Percentiles rank a stretch among this genome's conserved stretches.
Conservation (phyloP, 2,113 vertebrate genomes). For the Bothrops jararaca region DNA sequence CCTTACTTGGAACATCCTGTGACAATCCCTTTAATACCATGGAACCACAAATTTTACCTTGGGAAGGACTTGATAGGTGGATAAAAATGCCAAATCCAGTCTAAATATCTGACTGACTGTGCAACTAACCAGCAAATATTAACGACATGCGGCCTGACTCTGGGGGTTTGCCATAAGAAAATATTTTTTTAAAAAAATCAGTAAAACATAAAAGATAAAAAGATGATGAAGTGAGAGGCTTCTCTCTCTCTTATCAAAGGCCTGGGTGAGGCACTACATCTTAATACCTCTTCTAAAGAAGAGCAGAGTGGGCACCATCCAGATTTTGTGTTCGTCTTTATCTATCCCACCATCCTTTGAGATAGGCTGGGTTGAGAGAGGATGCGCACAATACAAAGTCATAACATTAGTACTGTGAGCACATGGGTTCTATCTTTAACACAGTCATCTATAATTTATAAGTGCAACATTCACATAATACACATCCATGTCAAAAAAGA, state of each 20-base stretch:
- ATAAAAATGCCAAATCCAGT: too few species aligned
- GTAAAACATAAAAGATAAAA: not conserved
- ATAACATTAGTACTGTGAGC: not conserved
- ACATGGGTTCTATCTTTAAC: too few species aligned
- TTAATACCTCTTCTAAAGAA: not conserved
- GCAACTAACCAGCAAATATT: not conserved
- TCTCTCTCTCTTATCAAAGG: not conserved
- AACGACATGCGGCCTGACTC: not conserved
- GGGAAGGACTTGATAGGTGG: too few species aligned
- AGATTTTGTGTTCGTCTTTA: not conserved
- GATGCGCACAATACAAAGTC: not conserved
- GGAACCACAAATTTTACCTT: too few species aligned
- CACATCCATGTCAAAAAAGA: too few species aligned
- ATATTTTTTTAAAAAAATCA: not conserved
- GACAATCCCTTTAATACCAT: too few species aligned
- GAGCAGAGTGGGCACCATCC: not conserved
- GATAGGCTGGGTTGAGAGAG: not conserved
- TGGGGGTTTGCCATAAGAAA: not conserved
- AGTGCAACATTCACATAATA: too few species aligned
- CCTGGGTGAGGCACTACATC: not conserved
- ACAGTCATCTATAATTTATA: too few species aligned
- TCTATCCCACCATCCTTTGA: not conserved
- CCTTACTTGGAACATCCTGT: too few species aligned
- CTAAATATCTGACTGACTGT: not conserved
- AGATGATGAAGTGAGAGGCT: not conserved